Percentiles rank a stretch among this genome's conserved stretches.
Conservation (phyloP, 2,113 vertebrate species). For the Symphodus melops region DNA sequence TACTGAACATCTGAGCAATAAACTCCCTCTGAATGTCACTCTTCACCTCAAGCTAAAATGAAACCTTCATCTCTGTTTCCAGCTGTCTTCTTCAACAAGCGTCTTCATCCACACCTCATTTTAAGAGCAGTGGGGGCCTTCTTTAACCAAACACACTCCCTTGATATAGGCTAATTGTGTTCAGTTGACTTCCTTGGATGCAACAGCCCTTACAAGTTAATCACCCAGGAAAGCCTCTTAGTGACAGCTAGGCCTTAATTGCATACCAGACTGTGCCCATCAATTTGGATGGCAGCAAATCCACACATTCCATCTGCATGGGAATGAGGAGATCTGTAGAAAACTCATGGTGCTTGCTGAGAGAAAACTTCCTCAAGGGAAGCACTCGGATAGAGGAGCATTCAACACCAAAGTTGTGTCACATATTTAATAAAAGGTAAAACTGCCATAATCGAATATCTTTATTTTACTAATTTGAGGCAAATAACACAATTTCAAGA, state of each 20-base stretch:
- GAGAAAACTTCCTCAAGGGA: conserved; percentile 25
- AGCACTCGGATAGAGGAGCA: neutral
- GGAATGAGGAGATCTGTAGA: conserved; percentile 58
- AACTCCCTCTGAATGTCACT: conserved; percentile 50
- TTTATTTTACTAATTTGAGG: too few relatives aligned
- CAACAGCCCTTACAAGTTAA: conserved; percentile 78
- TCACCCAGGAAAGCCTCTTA: conserved; percentile 79
- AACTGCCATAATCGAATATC: too few relatives aligned
- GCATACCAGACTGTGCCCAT: conserved; percentile 75
- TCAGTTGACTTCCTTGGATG: conserved; percentile 78
- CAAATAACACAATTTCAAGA: too few relatives aligned
- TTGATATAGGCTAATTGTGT: conserved; percentile 76
- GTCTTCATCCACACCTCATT: conserved; percentile 53
- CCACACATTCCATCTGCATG: conserved; percentile 71
- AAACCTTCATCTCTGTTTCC: conserved; percentile 54
- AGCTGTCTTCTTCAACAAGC: conserved; percentile 49
- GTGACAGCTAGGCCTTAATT: conserved; percentile 77
- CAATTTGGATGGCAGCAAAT: conserved; percentile 73
- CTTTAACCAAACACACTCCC: conserved; percentile 56
- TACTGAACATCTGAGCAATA: conserved; percentile 53
- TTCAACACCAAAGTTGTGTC: too few relatives aligned
- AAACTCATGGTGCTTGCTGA: conserved; percentile 19
- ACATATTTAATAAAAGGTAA: neutral
- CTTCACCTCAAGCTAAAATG: conserved; percentile 31
- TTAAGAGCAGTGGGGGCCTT: conserved; percentile 36